Conservation (phyloP, 2,797 vertebrate species). For the Taenioides sp. region DNA sequence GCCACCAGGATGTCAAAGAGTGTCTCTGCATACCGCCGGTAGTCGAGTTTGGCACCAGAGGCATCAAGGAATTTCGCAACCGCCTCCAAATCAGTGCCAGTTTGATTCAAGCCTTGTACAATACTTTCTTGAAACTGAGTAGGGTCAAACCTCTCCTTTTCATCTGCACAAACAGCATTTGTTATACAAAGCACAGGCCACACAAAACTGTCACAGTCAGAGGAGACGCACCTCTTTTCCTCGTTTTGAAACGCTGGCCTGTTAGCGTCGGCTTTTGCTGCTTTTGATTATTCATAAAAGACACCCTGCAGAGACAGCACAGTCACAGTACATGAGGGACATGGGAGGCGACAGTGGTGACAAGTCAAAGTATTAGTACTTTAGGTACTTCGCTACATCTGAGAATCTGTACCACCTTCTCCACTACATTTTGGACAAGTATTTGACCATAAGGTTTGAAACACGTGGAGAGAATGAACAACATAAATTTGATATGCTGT, state of each 20-base stretch:
- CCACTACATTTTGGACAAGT: too few species aligned
- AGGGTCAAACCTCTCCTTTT: conserved; percentile 99
- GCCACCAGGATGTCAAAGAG: conserved; percentile 99
- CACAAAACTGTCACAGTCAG: too few species aligned
- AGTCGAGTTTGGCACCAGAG: conserved; percentile 98
- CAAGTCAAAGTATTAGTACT: too few species aligned
- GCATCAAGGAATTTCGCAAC: conserved; percentile 97
- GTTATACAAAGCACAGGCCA: too few species aligned
- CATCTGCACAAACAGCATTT: conserved; percentile 75
- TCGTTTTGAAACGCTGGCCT: conserved; percentile 97
- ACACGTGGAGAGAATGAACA: too few species aligned
- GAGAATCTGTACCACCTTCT: too few species aligned
- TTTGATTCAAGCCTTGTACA: conserved; percentile 98
- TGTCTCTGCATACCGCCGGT: conserved; percentile 96
- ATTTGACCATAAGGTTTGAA: too few species aligned
- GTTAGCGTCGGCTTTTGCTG: conserved; percentile 99
- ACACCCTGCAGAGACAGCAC: conserved; percentile 74
- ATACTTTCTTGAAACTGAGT: conserved; percentile 98
- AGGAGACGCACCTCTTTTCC: conserved; percentile 87
- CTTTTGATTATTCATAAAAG: conserved; percentile 99
- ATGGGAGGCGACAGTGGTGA: too few species aligned
- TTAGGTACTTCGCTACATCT: too few species aligned
- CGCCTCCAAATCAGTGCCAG: conserved; percentile 96
- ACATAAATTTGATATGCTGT: too few species aligned
- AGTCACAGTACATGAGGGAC: too few species aligned